Conservation (phyloP, 2,797 vertebrate species). For the Mormyrops attenuatus region DNA sequence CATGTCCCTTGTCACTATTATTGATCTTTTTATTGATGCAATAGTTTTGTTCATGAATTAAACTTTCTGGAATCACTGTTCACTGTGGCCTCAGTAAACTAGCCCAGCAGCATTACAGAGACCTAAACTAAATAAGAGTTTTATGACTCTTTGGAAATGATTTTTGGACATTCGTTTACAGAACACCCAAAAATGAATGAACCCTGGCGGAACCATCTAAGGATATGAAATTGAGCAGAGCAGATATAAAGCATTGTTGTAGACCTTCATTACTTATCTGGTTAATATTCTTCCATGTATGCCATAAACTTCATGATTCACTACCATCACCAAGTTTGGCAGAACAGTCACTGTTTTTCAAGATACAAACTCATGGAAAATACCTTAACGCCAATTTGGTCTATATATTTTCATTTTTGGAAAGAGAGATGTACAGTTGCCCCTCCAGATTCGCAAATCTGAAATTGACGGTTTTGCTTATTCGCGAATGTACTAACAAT, state of each 20-base stretch:
- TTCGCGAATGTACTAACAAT: neutral
- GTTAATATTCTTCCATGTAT: neutral
- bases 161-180: neutral
- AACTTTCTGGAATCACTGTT: neutral
- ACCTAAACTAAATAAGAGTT: neutral
- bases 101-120: neutral
- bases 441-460: neutral
- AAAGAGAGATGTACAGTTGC: neutral
- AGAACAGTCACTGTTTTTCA: neutral
- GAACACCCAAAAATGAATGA: neutral
- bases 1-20: neutral
- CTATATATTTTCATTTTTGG: neutral
- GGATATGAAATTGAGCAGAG: neutral
- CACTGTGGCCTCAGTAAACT: neutral
- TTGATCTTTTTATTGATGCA: neutral
- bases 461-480: neutral
- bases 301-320: neutral
- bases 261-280: neutral
- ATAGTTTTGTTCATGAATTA: neutral
- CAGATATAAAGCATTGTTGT: neutral
- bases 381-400: neutral
- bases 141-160: neutral
- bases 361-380: neutral
- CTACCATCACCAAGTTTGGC: neutral
- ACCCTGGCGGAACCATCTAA: neutral